phyloP scores from a whole-genome alignment of 2,797 vertebrate genomes.

The Phrynocephalus guinanensis region DNA sequence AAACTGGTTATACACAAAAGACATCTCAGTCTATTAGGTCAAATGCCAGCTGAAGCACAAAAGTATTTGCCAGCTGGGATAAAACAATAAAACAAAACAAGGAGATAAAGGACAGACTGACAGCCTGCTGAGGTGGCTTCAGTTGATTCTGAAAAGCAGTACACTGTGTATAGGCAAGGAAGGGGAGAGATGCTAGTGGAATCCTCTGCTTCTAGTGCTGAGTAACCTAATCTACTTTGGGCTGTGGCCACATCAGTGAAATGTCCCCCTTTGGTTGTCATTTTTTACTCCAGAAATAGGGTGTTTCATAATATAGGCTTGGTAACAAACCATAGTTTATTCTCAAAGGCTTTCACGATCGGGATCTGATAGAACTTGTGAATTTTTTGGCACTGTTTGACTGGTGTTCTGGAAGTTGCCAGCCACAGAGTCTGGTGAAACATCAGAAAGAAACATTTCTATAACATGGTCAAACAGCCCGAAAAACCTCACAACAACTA shows the following conservation, averaged over 20 bases:
- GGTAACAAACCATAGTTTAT: no score
- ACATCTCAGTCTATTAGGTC: not conserved
- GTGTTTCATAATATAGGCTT: no score
- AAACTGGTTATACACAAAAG: not conserved
- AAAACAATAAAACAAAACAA: not conserved
- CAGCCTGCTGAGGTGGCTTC: not conserved
- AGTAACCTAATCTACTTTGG: not conserved
- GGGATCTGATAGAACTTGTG: no score
- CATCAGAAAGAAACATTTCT: no score
- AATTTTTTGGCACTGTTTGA: no score
- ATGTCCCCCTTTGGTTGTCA: no score
- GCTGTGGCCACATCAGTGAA: no score
- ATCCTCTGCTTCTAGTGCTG: not conserved
- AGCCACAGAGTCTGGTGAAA: no score
- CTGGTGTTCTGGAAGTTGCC: no score
- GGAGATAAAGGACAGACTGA: not conserved
- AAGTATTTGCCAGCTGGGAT: not conserved
- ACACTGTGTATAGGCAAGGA: not conserved
- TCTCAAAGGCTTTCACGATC: no score
- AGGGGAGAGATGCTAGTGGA: not conserved
- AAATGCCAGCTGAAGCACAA: not conserved
- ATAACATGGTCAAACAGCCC: no score
- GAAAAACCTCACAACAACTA: no score
- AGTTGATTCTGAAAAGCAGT: not conserved
- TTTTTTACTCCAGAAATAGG: not conserved